Evolutionary conservation across 2,888 invertebrate genomes (phyloP).

Genomic region (Leptopilina drosophilae): DNA sequence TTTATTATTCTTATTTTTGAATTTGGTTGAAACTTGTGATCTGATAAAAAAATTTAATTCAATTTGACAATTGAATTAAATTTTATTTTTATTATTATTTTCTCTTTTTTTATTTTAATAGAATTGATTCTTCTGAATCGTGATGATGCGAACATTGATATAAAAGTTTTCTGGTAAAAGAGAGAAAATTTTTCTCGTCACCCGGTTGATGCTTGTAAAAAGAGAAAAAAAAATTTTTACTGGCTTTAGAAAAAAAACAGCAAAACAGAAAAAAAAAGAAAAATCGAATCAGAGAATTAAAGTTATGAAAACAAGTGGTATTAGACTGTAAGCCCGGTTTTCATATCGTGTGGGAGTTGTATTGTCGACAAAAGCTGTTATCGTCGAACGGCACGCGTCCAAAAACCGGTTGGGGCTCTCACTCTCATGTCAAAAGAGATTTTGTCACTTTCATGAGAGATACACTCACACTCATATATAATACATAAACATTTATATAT

Average conservation of each 20-base stretch:
- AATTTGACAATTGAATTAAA: no score
- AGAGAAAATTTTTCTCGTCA: no score
- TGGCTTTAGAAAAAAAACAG: not conserved
- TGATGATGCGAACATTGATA: no score
- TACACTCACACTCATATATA: not conserved
- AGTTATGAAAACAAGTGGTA: constrained; percentile 3
- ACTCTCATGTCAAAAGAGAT: constrained; percentile 40
- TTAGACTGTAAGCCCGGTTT: constrained; percentile 23
- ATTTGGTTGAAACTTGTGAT: no score
- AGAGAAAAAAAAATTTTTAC: not conserved
- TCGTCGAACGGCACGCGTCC: constrained; percentile 67
- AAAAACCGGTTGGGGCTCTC: constrained; percentile 57
- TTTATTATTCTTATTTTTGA: no score
- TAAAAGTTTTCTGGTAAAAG: no score
- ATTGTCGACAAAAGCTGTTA: constrained; percentile 57
- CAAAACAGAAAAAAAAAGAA: no score
- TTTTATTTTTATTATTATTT: no score
- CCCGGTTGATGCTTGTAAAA: not conserved
- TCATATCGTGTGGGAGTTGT: constrained; percentile 5
- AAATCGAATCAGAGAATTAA: not conserved
- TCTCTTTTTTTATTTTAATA: no score
- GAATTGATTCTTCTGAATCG: no score
- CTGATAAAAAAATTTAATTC: no score
- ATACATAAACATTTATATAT: no score
- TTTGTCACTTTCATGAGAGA: constrained; percentile 28